Evolutionary conservation across 2,113 vertebrate species (phyloP), one percentile per base, ranked within the genome.

Genomic region (Phrynosoma blainvillii): DNA sequence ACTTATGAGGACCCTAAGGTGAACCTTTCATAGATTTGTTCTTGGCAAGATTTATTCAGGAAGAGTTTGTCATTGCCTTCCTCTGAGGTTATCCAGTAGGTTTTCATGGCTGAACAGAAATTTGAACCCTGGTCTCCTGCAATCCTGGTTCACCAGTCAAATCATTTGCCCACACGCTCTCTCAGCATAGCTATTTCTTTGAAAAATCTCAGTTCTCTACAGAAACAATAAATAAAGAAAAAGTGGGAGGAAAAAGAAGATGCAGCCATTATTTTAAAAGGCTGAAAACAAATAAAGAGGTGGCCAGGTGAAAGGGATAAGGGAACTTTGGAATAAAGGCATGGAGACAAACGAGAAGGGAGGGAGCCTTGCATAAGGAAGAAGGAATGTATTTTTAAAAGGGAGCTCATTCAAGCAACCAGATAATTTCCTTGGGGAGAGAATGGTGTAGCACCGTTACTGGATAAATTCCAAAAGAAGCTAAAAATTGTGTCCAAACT

Each of bases 281-380:
- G 90, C 78, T 92, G 89, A 90, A 87, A 86, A 32, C 90, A 82
- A 74, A 91, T 9, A 88, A 90, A 77, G 84, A 76, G 86, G 90
- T 90, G 73, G 86, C 82, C 18, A 65, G 74, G 56, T 66, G 30
- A 16, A 82, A 88, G 0, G 7, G 73, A 73, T 52, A 91, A 73
- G 80, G 77, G 89, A 92, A 30, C 52, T 76, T 25, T 75, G 80
- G 79, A 91, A 21, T 66, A 87, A 91, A 56, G 40, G 68, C 86
- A 79, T 66, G 5, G 56, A 82, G 79, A 27, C 79, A 87, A 73
- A 75, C 5, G 0, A 0, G 3, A 87, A 40, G 75, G 54, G 79
- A 56, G 74, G 20, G 11, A 83, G 66, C 70, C 90, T 52, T 7
- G 71, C 68, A 52, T 18, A 47, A 70, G 3, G 13, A 18, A 89